Evolutionary conservation across 2,113 vertebrate species (phyloP).

Genomic region (Spizaetus ornatus): DNA sequence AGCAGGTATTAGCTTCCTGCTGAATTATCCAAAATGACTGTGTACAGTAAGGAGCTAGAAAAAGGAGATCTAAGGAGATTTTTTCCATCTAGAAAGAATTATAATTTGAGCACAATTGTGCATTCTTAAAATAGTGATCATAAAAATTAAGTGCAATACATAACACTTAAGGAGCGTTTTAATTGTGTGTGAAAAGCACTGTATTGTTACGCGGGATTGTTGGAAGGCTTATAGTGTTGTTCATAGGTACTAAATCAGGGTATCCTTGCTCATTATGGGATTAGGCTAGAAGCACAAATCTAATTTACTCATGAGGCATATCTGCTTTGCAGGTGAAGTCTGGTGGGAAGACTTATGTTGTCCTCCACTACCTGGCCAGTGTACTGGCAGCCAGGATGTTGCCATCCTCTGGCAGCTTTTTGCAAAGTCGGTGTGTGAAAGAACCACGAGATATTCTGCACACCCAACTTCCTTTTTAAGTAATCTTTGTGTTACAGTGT

Average conservation of each 20-base stretch:
- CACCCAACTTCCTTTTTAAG: neutral
- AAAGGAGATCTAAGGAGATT: neutral
- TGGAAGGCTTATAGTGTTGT: neutral
- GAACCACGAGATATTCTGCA: neutral
- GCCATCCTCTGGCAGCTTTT: neutral
- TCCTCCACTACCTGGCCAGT: neutral
- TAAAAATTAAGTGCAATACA: neutral
- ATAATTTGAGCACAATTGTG: neutral
- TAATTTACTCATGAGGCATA: neutral
- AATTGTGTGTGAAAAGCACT: neutral
- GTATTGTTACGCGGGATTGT: neutral
- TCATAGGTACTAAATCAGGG: neutral
- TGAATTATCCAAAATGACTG: neutral
- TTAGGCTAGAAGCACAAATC: constrained; percentile 17
- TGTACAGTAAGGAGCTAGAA: neutral
- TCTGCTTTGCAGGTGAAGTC: neutral
- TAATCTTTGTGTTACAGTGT: neutral
- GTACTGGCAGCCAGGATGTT: neutral
- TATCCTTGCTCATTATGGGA: neutral
- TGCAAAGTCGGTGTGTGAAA: neutral
- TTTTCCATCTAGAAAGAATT: neutral
- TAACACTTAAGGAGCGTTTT: neutral
- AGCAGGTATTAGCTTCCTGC: neutral
- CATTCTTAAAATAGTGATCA: neutral
- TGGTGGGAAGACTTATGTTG: neutral